phyloP scores from a whole-genome alignment of 2,888 invertebrate species.

The Cryptus armator region DNA sequence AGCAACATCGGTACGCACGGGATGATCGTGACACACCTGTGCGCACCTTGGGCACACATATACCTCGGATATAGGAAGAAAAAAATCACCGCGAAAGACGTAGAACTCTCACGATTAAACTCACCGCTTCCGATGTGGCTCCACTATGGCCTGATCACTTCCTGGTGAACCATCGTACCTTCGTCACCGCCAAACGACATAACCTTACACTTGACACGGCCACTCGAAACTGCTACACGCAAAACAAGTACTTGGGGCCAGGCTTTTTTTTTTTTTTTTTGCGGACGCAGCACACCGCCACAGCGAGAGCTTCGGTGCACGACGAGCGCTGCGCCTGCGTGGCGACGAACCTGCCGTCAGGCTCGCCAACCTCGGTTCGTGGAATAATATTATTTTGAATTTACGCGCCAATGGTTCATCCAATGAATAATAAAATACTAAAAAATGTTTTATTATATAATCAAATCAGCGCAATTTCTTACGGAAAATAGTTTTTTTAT shows the following conservation, averaged over 20 bases:
- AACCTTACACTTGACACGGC: constrained; percentile 71
- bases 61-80: constrained; percentile 13
- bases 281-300: constrained; percentile 58
- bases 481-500: too few species aligned
- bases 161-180: constrained; percentile 61
- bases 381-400: not conserved
- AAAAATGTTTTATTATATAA: too few species aligned
- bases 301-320: constrained; percentile 63
- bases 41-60: constrained; percentile 60
- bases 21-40: constrained; percentile 70
- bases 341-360: not conserved
- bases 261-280: constrained; percentile 61
- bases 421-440: not conserved
- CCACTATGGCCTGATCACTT: constrained; percentile 58
- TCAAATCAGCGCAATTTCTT: too few species aligned
- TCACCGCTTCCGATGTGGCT: constrained; percentile 61
- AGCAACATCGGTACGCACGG: constrained; percentile 43
- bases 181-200: constrained; percentile 69
- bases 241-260: constrained; percentile 69
- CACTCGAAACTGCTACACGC: constrained; percentile 67
- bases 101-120: constrained; percentile 46
- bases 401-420: not conserved
- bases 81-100: constrained; percentile 55
- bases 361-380: not conserved
- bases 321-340: constrained; percentile 3